Percentiles rank a stretch among this genome's conserved stretches.
Conservation (phyloP, 2,797 vertebrate species). For the Cryptoprocta ferox region DNA sequence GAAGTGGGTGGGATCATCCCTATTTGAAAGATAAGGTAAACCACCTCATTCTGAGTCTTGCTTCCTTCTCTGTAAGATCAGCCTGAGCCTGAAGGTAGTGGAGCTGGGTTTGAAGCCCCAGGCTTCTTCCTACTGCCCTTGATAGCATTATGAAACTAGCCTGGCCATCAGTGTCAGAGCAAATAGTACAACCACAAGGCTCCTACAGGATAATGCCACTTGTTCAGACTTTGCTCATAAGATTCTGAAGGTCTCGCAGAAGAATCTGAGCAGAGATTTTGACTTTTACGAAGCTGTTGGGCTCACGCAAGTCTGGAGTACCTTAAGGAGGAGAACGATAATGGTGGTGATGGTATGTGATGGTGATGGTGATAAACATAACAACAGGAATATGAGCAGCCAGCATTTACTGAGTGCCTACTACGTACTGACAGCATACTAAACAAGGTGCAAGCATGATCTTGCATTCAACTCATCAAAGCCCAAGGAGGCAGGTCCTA, state of each 20-base stretch:
- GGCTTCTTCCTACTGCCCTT: neutral
- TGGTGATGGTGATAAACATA: too few relatives aligned
- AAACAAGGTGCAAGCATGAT: neutral
- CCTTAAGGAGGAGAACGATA: neutral
- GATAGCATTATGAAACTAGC: neutral
- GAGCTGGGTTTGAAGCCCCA: neutral
- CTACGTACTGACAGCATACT: neutral
- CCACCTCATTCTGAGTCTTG: neutral
- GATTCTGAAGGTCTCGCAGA: neutral
- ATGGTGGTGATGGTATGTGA: fast-evolving
- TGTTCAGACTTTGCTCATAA: neutral
- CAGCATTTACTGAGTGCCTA: neutral
- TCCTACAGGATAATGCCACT: neutral
- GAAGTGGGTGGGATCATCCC: neutral
- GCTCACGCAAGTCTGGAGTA: neutral
- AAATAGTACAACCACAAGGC: neutral
- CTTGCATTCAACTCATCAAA: neutral
- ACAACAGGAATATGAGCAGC: neutral
- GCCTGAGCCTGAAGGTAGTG: neutral
- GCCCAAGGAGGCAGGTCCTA: neutral
- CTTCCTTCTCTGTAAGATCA: neutral
- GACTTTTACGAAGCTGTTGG: neutral
- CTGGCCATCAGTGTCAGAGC: neutral
- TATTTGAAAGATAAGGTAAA: neutral
- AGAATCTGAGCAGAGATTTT: neutral